Base-by-base conservation (phyloP, 2,797 vertebrate genomes). In the Myripristis murdjan region DNA sequence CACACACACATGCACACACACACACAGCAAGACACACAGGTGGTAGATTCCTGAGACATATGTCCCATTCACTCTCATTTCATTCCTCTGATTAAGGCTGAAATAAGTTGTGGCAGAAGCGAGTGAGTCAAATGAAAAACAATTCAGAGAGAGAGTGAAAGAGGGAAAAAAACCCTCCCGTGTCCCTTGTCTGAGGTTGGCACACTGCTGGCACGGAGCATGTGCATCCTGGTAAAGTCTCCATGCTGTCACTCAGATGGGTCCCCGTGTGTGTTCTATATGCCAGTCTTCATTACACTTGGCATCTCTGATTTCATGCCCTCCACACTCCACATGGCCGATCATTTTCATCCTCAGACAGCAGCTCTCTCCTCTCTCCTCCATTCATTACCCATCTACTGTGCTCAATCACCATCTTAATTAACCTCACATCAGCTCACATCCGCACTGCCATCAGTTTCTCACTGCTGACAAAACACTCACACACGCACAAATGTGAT, bases 301-400 rank as follows among this genome's bases (percentile, higher is more conserved):
- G 97, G 97, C 97, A 97, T 95, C 95, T 98, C 95, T 90, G 96
- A 98, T 98, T 99, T 96, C 94, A 98, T 96, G 96, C 95, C 93
- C 94, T 96, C 96, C 96, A 96, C 95, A 96, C 95, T 96, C 93
- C 88, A 94, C 94, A 94, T 92, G 91, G 95, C 94, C 95, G 92
- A 95, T 96, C 96, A 94, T 93, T 94, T 79, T 93, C 95, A 91
- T 95, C 94, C 94, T 94, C 95, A 95, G 93, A 90, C 90, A 87
- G 89, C 88, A 87, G 90, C 90, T 90, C 91, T 86, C 86, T 87
- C 82, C 71, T 83, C 87, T 88, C 88, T 85, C 87, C 85, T 87
- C 88, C 87, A 85, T 87, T 93, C 92, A 94, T 95, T 94, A 94
- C 87, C 90, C 87, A 82, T 85, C 90, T 64, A 91, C 91, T 92